Percentiles rank a stretch among this genome's conserved stretches.
phyloP scores from a whole-genome alignment of 2,797 vertebrate genomes.

The Halcyon badia region DNA sequence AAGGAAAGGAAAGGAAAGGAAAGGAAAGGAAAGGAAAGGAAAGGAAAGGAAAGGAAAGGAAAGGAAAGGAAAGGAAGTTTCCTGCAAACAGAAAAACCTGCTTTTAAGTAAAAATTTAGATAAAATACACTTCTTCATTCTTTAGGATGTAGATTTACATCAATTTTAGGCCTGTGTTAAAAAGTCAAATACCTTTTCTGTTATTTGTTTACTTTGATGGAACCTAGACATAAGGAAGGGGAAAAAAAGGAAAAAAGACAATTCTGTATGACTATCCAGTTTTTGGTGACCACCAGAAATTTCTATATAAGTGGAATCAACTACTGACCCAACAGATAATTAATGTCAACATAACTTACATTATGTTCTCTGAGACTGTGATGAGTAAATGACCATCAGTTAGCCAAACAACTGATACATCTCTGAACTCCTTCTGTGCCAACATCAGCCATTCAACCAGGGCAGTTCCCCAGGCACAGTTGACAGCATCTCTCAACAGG shows the following conservation, averaged over 20 bases:
- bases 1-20: rapidly evolving
- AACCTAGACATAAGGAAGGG: not conserved
- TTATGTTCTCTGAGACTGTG: rapidly evolving
- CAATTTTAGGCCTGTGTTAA: not conserved
- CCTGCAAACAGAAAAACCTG: not conserved
- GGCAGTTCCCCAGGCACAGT: not conserved
- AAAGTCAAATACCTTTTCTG: not conserved
- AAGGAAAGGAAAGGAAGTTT: not conserved
- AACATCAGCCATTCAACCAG: not conserved
- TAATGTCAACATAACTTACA: not conserved
- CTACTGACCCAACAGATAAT: not conserved
- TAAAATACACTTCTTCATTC: not conserved
- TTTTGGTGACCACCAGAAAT: not conserved
- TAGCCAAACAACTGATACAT: rapidly evolving
- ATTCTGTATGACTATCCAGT: not conserved
- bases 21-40: too few species aligned
- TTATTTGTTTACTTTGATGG: not conserved
- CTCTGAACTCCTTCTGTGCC: not conserved
- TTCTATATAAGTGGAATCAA: not conserved
- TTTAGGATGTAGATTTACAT: not conserved
- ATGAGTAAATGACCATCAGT: not conserved
- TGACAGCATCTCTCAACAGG: not conserved
- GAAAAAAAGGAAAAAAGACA: not conserved
- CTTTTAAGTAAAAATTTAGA: not conserved
- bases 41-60: rapidly evolving